Evolutionary conservation across 2,113 vertebrate species (phyloP), one percentile per base, ranked within the genome.

Genomic region (Corythaeola cristata): DNA sequence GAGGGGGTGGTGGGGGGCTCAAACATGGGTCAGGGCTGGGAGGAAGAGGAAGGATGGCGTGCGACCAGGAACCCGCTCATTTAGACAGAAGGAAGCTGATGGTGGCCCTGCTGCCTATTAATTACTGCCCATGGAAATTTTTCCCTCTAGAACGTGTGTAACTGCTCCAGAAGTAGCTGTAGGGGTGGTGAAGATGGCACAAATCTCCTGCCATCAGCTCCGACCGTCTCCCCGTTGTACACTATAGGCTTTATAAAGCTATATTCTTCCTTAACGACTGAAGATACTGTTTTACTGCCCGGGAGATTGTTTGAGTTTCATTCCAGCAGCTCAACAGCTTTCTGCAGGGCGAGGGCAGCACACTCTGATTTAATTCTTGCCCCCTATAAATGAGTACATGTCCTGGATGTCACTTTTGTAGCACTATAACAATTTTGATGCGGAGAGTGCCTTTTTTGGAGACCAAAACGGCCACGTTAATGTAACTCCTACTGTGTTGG

Each of bases 1-100:
- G 32, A 20, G 45, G 12, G 15, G 6, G 35, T 16, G 19, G 15
- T 8, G 21, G 5, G 63, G 47, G 35, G 24, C 32, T 56, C 16
- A 16, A n/a, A 17, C 2, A 2, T 23, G 30, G 35, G 32, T 26
- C 0, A 2, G 50, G 85, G 12, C 13, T 63, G 50, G 80, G 72
- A 82, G 22, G 55, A 53, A 47, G 56, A 68, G 21, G 69, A 24
- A 0, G 14, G 55, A 6, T 27, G 30, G 5, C 52, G 1, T 5
- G 9, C 0, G 6, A 50, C 11, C 8, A 33, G 52, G n/a, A 78
- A 12, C 35, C 9, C 2, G 1, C 24, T 35, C 0, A 1, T 55
- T 53, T 8, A 49, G 47, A 18, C 11, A 11, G 24, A 41, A 26
- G 41, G 55, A 44, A 79, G 10, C 39, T 2, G 0, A 14, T 4